Evolutionary conservation across 1,140 invertebrate genomes (phyloP), one percentile per base, ranked within the genome.

Genomic region (Sesamia nonagrioides): DNA sequence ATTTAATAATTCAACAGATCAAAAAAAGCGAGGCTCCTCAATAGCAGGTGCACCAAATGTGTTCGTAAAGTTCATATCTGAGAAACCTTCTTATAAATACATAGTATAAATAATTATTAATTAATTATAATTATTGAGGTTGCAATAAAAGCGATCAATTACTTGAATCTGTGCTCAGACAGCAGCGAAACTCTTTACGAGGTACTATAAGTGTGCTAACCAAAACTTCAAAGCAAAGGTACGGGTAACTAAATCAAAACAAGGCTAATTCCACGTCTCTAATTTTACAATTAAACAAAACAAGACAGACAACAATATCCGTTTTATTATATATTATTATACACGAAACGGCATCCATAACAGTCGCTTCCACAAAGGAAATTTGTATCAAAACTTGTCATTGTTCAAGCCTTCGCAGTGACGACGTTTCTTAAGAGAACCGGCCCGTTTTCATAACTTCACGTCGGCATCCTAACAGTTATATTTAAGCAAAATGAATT

Each of bases 371-470:
- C 72, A 82, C 83, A 86, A 88, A 86, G 84, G 86, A 86, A 89
- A 88, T 90, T 91, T 87, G 85, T 88, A 91, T 88, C 88, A 86
- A 84, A 88, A 88, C 84, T 69, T 83, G 80, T 66, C 86, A 86
- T 87, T 88, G 88, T 88, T 81, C 80, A 63, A 58, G 48, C 72
- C 60, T 69, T 76, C 61, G 58, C 40, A 33, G 61, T 60, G 79
- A 72, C 73, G 80, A 78, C 75, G 72, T 61, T 74, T 74, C 72
- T 74, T 74, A 74, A 74, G 72, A 74, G 72, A 74, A 74, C 56
- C 72, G 71, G 58, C 71, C 71, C 74, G 66, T 79, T 82, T 78
- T 79, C 77, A 86, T 80, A 79, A 79, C 74, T 79, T 18, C 73
- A 79, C 81, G 77, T 81, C 78, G 52, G 40, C 48, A 60, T 40